phyloP scores from a whole-genome alignment of 2,797 vertebrate species.

The Acanthurus tractus region DNA sequence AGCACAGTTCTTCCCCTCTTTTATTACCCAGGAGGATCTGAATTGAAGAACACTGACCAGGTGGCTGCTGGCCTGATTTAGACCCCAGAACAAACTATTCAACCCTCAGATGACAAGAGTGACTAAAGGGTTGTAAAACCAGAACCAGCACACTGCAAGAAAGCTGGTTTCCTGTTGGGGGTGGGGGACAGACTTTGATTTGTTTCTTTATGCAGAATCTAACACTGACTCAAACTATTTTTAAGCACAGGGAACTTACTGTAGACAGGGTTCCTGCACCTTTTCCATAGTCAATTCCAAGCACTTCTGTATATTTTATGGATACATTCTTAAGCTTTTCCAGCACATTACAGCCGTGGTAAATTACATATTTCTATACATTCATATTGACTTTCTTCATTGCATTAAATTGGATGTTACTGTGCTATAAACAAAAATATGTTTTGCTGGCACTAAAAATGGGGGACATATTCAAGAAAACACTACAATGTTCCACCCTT shows the following conservation, averaged over 20 bases:
- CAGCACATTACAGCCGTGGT: no score
- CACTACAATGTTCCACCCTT: no score
- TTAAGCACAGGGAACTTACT: not conserved
- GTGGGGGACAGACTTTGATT: not conserved
- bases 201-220: not conserved
- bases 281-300: no score
- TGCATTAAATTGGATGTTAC: no score
- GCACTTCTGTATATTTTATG: no score
- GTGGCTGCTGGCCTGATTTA: slow-evolving; percentile 51
- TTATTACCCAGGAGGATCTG: slow-evolving; percentile 20
- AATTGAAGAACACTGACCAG: slow-evolving; percentile 35
- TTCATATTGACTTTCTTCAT: no score
- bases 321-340: no score
- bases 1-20: slow-evolving; percentile 18
- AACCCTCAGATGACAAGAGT: slow-evolving; percentile 3
- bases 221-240: not conserved
- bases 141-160: not conserved
- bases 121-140: not conserved
- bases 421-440: no score
- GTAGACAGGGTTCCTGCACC: not conserved
- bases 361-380: no score
- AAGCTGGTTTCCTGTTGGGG: not conserved
- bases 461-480: no score
- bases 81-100: slow-evolving; percentile 22
- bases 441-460: no score